Percentiles rank a stretch among this genome's conserved stretches.
phyloP scores from a whole-genome alignment of 37 sponge, comb jelly and placozoan species.

The Bolinopsis microptera region DNA sequence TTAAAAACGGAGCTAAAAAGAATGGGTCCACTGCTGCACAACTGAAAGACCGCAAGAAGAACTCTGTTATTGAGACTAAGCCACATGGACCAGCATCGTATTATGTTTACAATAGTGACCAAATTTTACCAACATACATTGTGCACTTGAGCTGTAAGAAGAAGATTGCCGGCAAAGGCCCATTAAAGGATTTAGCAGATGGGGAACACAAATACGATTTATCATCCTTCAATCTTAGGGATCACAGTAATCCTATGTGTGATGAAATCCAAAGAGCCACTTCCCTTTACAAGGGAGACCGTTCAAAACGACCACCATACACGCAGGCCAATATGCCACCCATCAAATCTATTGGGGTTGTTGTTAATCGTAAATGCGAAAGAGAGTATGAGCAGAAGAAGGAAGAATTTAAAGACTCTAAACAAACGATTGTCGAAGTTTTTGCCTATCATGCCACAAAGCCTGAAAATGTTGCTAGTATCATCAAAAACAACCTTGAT shows the following conservation, averaged over 20 bases:
- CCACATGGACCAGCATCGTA: background rate
- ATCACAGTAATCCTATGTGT: background rate
- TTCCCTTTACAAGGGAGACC: background rate
- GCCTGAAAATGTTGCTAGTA: background rate
- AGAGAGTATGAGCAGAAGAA: background rate
- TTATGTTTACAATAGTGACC: background rate
- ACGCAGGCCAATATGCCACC: background rate
- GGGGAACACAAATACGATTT: background rate
- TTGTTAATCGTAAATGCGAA: background rate
- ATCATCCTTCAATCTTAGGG: background rate
- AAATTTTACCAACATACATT: background rate
- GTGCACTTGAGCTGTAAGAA: background rate
- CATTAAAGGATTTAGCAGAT: background rate
- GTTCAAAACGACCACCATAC: background rate
- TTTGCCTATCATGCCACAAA: constrained; percentile 1
- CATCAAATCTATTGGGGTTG: background rate
- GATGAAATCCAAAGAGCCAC: background rate
- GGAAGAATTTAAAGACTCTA: background rate
- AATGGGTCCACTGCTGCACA: background rate
- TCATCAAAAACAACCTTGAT: background rate
- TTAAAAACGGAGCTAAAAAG: background rate
- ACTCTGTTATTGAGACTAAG: background rate
- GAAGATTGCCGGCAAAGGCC: background rate
- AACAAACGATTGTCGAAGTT: background rate
- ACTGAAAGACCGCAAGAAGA: background rate